A percentile compares a stretch with the other conserved stretches of the same genome.
These are phyloP conservation scores for Torymus aiolomorphi DNA, from an alignment of 2,888 invertebrate species.

Conservation along the genomic window DNA sequence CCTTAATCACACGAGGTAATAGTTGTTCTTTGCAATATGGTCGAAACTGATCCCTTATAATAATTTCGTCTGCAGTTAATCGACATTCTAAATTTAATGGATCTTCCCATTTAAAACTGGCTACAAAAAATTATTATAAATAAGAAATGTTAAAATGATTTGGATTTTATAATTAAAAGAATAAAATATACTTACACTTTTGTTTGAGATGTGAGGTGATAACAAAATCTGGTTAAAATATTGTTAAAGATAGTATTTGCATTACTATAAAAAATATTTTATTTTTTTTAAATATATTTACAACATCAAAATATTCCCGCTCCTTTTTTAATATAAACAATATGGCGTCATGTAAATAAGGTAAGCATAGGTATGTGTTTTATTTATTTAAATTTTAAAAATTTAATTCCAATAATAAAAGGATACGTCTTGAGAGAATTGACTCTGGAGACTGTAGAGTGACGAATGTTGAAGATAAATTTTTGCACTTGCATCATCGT, in stretches of 20 bases:
- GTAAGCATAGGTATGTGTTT: no score
- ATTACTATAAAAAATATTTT: no score
- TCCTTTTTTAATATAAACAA: no score
- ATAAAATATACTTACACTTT: no score
- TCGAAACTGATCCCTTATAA: slow-evolving; percentile 90
- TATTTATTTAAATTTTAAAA: no score
- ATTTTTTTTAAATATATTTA: no score
- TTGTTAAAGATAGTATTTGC: no score
- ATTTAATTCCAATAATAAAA: no score
- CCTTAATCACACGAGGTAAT: slow-evolving; percentile 89
- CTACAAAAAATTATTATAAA: slow-evolving; percentile 58
- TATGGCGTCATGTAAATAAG: no score
- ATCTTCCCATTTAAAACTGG: slow-evolving; percentile 91
- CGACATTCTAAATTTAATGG: slow-evolving; percentile 91
- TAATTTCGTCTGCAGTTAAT: slow-evolving; percentile 93
- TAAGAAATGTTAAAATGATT: background rate
- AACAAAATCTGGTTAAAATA: no score
- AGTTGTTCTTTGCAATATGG: slow-evolving; percentile 93
- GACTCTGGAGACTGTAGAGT: slow-evolving; percentile 48
- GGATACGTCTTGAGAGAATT: slow-evolving; percentile 67
- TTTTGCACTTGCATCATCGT: slow-evolving; percentile 64
- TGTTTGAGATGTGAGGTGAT: no score
- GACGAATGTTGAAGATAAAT: slow-evolving; percentile 58
- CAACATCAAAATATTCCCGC: no score
- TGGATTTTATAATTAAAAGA: background rate